Percentiles rank a stretch among this genome's conserved stretches.
Conservation (phyloP, 2,888 invertebrate genomes). For the Metalampra italica region DNA sequence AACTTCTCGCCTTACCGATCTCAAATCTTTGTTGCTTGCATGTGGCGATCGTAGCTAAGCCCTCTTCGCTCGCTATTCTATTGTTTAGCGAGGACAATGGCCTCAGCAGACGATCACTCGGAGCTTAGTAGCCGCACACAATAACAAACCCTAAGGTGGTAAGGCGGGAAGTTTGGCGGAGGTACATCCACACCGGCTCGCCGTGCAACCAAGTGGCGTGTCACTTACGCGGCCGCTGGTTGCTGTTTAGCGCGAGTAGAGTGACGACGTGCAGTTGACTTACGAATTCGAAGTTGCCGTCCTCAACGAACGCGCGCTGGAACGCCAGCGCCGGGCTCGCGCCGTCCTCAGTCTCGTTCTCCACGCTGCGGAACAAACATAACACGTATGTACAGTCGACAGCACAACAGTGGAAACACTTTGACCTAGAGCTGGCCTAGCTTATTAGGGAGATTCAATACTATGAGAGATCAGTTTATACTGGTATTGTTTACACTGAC, state of each 20-base stretch:
- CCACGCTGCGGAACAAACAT: constrained; percentile 8
- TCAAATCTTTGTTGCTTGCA: no score
- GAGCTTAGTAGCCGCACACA: no score
- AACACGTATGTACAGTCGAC: not conserved
- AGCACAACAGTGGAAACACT: not conserved
- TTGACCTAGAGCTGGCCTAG: not conserved
- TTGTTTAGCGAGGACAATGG: no score
- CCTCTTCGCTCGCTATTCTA: no score
- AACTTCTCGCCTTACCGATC: no score
- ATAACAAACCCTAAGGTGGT: no score
- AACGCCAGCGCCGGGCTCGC: constrained; percentile 30
- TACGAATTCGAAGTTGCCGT: constrained; percentile 75
- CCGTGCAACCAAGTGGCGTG: not conserved
- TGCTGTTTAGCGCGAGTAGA: constrained; percentile 44
- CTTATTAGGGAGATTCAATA: no score
- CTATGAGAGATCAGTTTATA: no score
- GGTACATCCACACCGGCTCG: not conserved
- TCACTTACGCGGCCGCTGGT: not conserved
- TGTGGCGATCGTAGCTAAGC: no score
- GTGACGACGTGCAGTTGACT: constrained; percentile 73
- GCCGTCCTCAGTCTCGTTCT: constrained; percentile 18
- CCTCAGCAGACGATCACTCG: no score
- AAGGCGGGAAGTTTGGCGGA: no score
- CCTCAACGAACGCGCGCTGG: constrained; percentile 58
- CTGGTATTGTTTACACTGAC: no score